Conservation (phyloP, 2,113 vertebrate genomes). For the Zosterops japonicus region DNA sequence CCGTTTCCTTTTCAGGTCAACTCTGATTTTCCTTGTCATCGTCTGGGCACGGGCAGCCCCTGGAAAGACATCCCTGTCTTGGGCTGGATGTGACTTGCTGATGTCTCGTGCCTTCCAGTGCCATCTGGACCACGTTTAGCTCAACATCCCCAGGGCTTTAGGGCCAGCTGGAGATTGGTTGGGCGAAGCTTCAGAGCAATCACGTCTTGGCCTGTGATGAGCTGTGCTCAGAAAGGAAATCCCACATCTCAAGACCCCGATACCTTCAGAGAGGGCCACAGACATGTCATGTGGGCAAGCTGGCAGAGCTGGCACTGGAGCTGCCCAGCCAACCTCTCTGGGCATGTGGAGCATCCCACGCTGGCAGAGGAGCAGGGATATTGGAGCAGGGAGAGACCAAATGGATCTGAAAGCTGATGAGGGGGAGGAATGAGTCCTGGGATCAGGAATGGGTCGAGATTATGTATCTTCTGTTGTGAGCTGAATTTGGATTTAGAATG, state of each 20-base stretch:
- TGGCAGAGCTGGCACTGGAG: neutral
- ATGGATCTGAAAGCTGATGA: neutral
- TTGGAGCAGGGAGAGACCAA: neutral
- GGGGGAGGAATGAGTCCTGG: neutral
- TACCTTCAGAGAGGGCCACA: neutral
- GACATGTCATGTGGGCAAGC: neutral
- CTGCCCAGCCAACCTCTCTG: neutral
- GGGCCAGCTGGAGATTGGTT: neutral
- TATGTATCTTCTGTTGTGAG: neutral
- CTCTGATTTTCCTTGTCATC: neutral
- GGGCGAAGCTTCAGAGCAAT: conserved; percentile 71
- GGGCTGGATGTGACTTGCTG: conserved; percentile 6
- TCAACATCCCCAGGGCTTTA: conserved; percentile 33
- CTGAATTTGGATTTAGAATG: neutral
- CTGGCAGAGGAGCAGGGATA: neutral
- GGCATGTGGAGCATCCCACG: neutral
- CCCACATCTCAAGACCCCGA: neutral
- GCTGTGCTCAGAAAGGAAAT: conserved; percentile 37
- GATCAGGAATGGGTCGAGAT: neutral
- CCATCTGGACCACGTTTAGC: conserved; percentile 64
- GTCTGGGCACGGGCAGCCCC: neutral
- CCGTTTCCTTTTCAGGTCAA: neutral
- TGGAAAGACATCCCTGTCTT: neutral
- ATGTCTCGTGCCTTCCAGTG: conserved; percentile 40
- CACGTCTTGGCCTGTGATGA: neutral